These are phyloP conservation scores for Bothrops jararaca DNA, from an alignment of 2,113 vertebrate species.

Conservation along the genomic window DNA sequence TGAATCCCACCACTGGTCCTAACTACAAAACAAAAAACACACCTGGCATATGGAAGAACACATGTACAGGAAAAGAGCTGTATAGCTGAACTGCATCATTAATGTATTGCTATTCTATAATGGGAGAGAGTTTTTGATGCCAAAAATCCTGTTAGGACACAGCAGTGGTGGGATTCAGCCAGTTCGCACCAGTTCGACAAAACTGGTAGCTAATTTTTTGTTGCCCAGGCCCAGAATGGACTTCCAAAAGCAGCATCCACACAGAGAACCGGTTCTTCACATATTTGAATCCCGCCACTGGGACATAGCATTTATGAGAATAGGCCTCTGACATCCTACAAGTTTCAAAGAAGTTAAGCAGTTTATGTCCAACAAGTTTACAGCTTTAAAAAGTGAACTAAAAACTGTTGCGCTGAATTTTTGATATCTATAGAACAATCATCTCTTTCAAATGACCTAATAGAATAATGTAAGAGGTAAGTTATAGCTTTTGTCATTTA, in stretches of 20 bases:
- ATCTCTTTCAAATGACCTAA: slow-evolving; percentile 11
- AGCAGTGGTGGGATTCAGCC: too few species aligned
- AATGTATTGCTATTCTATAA: neutral
- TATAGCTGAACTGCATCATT: neutral
- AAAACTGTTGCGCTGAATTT: slow-evolving; percentile 8
- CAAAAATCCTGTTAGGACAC: neutral
- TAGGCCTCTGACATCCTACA: neutral
- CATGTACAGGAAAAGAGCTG: neutral
- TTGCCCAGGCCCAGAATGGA: too few species aligned
- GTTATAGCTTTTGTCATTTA: slow-evolving; percentile 4
- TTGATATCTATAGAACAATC: neutral
- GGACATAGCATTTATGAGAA: neutral
- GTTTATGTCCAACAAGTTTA: slow-evolving; percentile 6
- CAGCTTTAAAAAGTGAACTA: neutral
- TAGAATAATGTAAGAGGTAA: slow-evolving; percentile 3
- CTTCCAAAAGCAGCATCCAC: too few species aligned
- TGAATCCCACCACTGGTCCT: too few species aligned
- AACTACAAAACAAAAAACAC: neutral
- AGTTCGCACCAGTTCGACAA: too few species aligned
- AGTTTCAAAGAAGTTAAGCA: slow-evolving; percentile 8
- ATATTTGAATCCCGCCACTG: too few species aligned
- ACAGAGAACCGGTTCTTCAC: too few species aligned
- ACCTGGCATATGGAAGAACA: neutral
- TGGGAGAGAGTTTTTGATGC: neutral
- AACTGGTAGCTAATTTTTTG: too few species aligned